Conservation (phyloP, 1,140 invertebrate genomes). For the Chymomyza costata region DNA sequence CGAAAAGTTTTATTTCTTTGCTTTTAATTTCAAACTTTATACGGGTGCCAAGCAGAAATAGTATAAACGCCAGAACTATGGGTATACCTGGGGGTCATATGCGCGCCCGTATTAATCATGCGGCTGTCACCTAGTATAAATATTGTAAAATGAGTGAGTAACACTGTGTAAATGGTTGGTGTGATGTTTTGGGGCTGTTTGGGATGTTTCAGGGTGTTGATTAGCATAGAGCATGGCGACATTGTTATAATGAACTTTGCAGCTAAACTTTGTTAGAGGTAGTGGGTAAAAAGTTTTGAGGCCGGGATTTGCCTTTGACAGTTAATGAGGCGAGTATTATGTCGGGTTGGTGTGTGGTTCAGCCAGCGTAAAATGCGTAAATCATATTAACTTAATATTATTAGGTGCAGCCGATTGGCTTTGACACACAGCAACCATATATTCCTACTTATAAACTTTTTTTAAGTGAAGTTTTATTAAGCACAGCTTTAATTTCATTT, state of each 20-base stretch:
- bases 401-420: too few species aligned
- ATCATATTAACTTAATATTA: slow-evolving; percentile 24
- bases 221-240: too few species aligned
- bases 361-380: slow-evolving; percentile 25
- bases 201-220: too few species aligned
- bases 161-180: slow-evolving; percentile 25
- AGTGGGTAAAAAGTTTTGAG: slow-evolving; percentile 33
- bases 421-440: too few species aligned
- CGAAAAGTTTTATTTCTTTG: slow-evolving; percentile 49
- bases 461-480: too few species aligned
- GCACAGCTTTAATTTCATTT: too few species aligned
- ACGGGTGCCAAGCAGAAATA: slow-evolving; percentile 2
- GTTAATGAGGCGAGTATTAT: slow-evolving; percentile 40
- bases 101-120: slow-evolving; percentile 55
- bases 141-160: slow-evolving; percentile 60
- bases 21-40: slow-evolving; percentile 35
- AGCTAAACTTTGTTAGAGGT: slow-evolving; percentile 49
- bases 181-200: slow-evolving; percentile 1
- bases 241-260: slow-evolving; percentile 54
- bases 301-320: slow-evolving; percentile 12
- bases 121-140: slow-evolving; percentile 65
- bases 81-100: not conserved
- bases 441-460: too few species aligned
- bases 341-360: slow-evolving; percentile 1
- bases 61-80: not conserved